A percentile compares a stretch with the other conserved stretches of the same genome.
phyloP scores from a whole-genome alignment of 2,113 vertebrate genomes.

The Spermophilus dauricus region DNA sequence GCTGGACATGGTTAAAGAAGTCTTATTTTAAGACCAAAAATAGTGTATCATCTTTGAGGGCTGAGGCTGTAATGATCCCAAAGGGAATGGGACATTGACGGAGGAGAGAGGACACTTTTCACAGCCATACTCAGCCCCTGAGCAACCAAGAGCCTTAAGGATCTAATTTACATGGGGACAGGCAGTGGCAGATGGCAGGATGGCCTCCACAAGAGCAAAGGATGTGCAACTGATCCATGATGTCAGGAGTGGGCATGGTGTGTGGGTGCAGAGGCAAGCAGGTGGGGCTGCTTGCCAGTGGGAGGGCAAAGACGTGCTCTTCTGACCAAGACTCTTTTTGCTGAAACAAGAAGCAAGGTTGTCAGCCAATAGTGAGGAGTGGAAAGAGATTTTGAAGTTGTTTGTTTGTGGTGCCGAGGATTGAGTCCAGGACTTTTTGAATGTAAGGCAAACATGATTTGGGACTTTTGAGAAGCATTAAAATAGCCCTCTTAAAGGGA shows the following conservation, averaged over 20 bases:
- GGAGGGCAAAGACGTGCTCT: background rate
- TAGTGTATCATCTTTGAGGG: background rate
- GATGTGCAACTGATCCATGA: background rate
- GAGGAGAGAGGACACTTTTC: background rate
- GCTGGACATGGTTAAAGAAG: background rate
- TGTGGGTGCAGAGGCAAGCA: background rate
- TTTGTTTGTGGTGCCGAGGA: background rate
- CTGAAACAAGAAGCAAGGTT: constrained; percentile 51
- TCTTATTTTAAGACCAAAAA: constrained; percentile 38
- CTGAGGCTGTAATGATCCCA: constrained; percentile 19
- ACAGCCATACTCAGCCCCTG: background rate
- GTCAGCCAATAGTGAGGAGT: constrained; percentile 22
- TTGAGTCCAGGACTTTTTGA: background rate
- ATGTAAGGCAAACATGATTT: background rate
- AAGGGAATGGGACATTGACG: background rate
- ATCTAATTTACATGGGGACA: background rate
- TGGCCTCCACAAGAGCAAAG: background rate
- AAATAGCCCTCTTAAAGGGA: background rate
- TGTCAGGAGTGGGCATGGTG: background rate
- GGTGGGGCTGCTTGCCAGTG: background rate
- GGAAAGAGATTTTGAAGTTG: background rate
- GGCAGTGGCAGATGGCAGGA: too few species aligned
- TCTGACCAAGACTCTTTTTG: background rate
- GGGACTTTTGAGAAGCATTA: constrained; percentile 2
- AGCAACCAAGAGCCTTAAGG: background rate